Base-by-base conservation (phyloP, 2,113 vertebrate genomes). In the Delphinus delphis region DNA sequence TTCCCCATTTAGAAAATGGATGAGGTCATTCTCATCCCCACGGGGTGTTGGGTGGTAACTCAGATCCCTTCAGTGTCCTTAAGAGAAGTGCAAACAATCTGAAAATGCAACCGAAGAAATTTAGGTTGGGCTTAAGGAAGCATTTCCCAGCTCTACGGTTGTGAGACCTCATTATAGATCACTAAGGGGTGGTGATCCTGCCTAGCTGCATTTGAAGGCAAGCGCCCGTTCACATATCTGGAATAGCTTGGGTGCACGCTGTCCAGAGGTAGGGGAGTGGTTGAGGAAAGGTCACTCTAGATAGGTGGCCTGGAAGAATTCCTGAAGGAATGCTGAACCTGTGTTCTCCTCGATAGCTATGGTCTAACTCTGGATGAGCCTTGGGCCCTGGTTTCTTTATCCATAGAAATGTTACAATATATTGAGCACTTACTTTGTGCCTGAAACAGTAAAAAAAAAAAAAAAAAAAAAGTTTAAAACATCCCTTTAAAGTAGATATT, bases 51-150 rank as follows among this genome's bases (percentile, higher is more conserved):
- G 44, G 13, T 76, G 31, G 58, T 26, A 41, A 81, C 53, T 81
- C 44, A 15, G 33, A 50, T 90, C 31, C 26, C 73, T 80, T 62
- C 55, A 26, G n/a, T 4, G 26, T 60, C 65, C 31, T 55, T 74
- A 73, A 93, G 70, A 94, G 81, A 95, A 97, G 36, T 63, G 38
- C 36, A 84, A 76, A 83, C 55, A 20, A 82, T 87, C 44, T 80
- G 62, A 65, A 95, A 92, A 82, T 25, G 53, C 50, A 88, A 31
- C 65, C 26, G 31, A 88, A 92, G 36, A 95, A 60, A 82, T 81
- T 81, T 26, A n/a, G 60, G 13, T 50, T 76, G 73, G 36, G 65
- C 53, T 88, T 31, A 38, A 71, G 74, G 87, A 93, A 62, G 63
- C 20, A 55, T 15, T 90, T 82, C 50, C 80, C 25, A 70, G 53